Conservation (phyloP, 2,797 vertebrate species). For the Peromyscus attwateri region DNA sequence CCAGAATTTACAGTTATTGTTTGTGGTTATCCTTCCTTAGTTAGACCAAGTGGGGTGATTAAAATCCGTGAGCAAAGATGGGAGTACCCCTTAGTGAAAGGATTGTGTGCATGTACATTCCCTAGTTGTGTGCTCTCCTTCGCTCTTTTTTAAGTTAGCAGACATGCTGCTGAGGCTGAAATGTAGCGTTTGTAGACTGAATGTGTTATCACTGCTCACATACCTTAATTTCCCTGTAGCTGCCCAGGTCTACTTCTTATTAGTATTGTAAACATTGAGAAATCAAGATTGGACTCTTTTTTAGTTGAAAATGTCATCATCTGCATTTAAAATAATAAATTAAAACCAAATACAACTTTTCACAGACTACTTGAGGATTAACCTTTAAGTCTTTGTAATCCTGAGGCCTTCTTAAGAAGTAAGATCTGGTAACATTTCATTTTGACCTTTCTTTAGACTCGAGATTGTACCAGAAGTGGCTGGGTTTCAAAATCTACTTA, state of each 20-base stretch:
- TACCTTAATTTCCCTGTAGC: slow-evolving; percentile 53
- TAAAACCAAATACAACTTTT: slow-evolving; percentile 57
- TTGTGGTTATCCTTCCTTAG: slow-evolving; percentile 45
- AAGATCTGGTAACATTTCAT: slow-evolving; percentile 58
- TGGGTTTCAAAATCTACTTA: slow-evolving; percentile 71
- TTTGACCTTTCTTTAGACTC: slow-evolving; percentile 72
- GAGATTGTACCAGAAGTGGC: slow-evolving; percentile 68
- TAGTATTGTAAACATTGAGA: slow-evolving; percentile 20
- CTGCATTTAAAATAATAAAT: slow-evolving; percentile 66
- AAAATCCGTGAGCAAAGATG: slow-evolving; percentile 32
- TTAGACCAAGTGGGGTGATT: slow-evolving; percentile 48
- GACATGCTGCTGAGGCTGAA: slow-evolving; percentile 17
- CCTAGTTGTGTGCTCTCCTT: background rate
- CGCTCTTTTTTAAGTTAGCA: slow-evolving; percentile 23
- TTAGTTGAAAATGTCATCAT: slow-evolving; percentile 69
- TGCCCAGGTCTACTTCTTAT: background rate
- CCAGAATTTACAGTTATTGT: slow-evolving; percentile 44
- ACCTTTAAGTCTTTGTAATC: slow-evolving; percentile 67
- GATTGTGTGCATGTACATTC: background rate
- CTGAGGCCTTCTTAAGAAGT: slow-evolving; percentile 62
- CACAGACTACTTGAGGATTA: slow-evolving; percentile 39
- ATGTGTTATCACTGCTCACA: background rate
- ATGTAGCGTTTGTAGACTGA: slow-evolving; percentile 37
- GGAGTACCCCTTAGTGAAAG: background rate
- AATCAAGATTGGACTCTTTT: slow-evolving; percentile 64